Conservation (phyloP, 2,888 invertebrate genomes). For the Nemotelus nigrinus region DNA sequence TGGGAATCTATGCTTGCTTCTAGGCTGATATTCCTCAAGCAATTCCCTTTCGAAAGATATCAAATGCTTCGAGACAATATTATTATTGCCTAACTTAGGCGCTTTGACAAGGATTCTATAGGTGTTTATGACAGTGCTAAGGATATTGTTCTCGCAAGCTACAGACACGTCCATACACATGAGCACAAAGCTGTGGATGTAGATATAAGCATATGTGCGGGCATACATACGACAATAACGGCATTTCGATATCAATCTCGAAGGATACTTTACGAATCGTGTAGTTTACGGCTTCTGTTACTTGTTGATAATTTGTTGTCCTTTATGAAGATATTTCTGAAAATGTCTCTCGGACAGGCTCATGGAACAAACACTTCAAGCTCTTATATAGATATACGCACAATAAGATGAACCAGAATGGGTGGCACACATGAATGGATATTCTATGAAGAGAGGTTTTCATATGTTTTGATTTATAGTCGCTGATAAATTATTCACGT, state of each 20-base stretch:
- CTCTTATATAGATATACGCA: not conserved
- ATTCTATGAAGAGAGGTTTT: not conserved
- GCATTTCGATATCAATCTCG: conserved; percentile 37
- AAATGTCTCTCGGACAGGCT: not conserved
- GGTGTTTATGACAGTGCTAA: conserved; percentile 49
- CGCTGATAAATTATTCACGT: conserved; percentile 23
- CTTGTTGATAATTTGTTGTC: conserved; percentile 46
- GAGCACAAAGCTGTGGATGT: not conserved
- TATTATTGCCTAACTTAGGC: conserved; percentile 49
- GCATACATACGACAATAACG: not conserved
- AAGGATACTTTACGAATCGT: conserved; percentile 38
- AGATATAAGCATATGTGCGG: not conserved
- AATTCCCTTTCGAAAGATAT: conserved; percentile 30
- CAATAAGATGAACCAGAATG: not conserved
- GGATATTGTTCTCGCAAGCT: conserved; percentile 47
- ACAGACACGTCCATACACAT: conserved; percentile 1
- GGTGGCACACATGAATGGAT: conserved; percentile 2
- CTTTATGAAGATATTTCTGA: conserved; percentile 34
- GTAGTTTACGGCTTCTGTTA: conserved; percentile 43
- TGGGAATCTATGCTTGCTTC: not conserved
- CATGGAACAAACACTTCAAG: conserved; percentile 4
- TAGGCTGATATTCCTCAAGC: not conserved
- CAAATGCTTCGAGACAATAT: conserved; percentile 41
- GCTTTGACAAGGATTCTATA: conserved; percentile 49
- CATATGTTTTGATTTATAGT: conserved; percentile 39